Evolutionary conservation across 2,113 vertebrate species (phyloP), one percentile per base, ranked within the genome.

Genomic region (Natator depressus): DNA sequence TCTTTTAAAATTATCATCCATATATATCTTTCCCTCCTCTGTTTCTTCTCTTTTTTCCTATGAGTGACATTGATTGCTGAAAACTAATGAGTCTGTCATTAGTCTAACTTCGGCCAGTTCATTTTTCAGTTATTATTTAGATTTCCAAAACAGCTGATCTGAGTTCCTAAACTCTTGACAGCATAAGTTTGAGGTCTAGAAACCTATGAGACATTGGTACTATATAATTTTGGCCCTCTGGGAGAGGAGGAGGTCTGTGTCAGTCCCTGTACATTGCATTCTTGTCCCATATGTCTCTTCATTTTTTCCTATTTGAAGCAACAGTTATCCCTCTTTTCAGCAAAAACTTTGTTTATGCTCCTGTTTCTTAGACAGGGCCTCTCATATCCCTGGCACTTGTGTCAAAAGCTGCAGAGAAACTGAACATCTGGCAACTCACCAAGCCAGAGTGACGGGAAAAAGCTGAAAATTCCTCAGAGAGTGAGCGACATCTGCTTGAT

Each of bases 401-500:
- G 88, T 89, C 78, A 93, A 93, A 93, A 87, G 93, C 93, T 95
- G 88, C 86, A 91, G 82, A 93, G 85, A 42, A 80, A 93, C 3
- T 1, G 89, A 97, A 94, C 97, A 98, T 97, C 97, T 98, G 98
- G 97, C 95, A 94, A 91, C 55, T 87, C 92, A 97, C 94, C 96
- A 98, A 97, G 92, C 38, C 72, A 96, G 84, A 98, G 95, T 83
- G 89, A 93, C 95, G 96, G 95, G 95, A 93, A 97, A 97, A 97
- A 87, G 24, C 90, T 62, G 94, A 96, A 96, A 97, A 96, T 95
- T 94, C 97, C 96, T 97, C 6, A 0, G 98, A 97, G 97, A 97
- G 76, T 20, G 76, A 96, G 90, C 79, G 98, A 97, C 98, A 98
- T 98, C 97, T 98, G 98, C 93, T 97, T 95, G 95, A 97, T 96